Percentiles rank a stretch among this genome's conserved stretches.
Conservation (phyloP, 2,113 vertebrate species). For the Oreochromis niloticus region DNA sequence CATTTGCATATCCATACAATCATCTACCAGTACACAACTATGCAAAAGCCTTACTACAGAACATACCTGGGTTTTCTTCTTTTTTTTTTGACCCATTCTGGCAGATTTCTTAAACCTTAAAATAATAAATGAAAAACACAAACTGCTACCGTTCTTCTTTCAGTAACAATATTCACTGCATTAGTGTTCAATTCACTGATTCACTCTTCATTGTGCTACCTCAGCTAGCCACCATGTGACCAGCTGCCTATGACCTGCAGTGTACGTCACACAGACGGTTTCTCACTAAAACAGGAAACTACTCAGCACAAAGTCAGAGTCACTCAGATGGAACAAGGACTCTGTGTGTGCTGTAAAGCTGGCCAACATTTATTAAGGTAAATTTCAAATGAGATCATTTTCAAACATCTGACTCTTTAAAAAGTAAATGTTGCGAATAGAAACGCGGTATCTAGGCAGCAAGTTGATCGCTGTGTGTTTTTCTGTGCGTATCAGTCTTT, state of each 20-base stretch:
- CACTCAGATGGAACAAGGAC: conserved; percentile 4
- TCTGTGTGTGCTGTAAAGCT: not conserved
- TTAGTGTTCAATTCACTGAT: not conserved
- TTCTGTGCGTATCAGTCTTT: not conserved
- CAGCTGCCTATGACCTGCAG: conserved; percentile 26
- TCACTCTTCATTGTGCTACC: conserved; percentile 6
- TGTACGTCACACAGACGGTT: conserved; percentile 42
- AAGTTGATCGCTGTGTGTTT: not conserved
- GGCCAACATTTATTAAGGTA: conserved; percentile 31
- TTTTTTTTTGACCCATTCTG: not conserved
- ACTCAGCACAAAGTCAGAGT: conserved; percentile 57
- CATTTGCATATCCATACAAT: not conserved
- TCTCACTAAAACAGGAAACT: conserved; percentile 50
- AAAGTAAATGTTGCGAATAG: not conserved
- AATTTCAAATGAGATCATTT: not conserved
- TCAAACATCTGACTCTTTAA: not conserved
- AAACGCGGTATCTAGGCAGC: not conserved
- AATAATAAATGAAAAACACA: not conserved
- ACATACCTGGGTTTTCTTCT: not conserved
- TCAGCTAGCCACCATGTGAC: conserved; percentile 46
- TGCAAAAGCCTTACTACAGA: not conserved
- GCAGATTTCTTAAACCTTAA: not conserved
- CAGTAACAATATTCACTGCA: not conserved
- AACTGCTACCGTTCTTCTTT: not conserved
- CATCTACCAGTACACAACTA: not conserved